These are phyloP conservation scores for Otus scops DNA, from an alignment of 2,797 vertebrate genomes.

Conservation along the genomic window DNA sequence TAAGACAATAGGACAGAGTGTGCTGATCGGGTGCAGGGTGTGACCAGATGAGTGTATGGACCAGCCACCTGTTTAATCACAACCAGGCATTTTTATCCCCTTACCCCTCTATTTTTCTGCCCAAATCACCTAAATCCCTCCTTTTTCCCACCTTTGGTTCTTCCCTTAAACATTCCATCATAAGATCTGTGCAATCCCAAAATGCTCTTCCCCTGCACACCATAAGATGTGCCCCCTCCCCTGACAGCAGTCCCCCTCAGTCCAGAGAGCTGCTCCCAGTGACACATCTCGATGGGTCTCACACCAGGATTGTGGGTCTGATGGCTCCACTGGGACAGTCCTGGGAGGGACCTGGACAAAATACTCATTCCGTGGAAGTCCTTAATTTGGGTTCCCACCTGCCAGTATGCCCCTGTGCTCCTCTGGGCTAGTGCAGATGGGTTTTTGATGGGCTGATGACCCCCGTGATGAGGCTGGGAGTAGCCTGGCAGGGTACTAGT, in stretches of 20 bases:
- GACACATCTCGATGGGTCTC: background rate
- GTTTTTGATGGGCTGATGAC: background rate
- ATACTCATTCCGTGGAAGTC: background rate
- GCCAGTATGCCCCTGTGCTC: background rate
- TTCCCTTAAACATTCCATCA: background rate
- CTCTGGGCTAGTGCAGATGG: background rate
- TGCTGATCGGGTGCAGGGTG: background rate
- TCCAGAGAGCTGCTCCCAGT: background rate
- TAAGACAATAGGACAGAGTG: background rate
- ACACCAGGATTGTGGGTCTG: rapidly evolving
- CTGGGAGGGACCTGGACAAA: background rate
- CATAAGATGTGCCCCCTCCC: background rate
- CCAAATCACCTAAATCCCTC: background rate
- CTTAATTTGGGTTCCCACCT: background rate
- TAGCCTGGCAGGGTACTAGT: background rate
- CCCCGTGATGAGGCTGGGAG: background rate
- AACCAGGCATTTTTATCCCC: background rate
- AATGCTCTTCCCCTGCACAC: background rate
- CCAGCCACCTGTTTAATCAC: background rate
- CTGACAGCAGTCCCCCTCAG: background rate
- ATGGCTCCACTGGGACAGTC: background rate
- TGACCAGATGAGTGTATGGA: background rate
- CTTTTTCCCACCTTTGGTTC: background rate
- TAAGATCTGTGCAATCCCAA: background rate
- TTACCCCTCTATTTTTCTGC: background rate